Evolutionary conservation across 1,140 invertebrate species (phyloP).

Genomic region (Aricia agestis): DNA sequence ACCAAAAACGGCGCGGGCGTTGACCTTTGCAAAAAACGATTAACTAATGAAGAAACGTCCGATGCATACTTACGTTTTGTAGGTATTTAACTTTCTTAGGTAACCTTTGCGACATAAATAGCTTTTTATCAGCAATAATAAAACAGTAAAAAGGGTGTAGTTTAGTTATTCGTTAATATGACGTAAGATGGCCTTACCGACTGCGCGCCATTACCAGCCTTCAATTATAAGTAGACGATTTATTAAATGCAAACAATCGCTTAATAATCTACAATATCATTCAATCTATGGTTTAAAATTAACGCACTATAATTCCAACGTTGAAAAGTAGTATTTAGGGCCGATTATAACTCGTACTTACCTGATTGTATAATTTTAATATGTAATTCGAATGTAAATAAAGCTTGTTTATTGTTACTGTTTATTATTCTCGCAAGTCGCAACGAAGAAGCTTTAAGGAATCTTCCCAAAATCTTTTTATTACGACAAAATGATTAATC

Average conservation of each 20-base stretch:
- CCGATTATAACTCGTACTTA: no score
- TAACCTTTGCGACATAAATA: not conserved
- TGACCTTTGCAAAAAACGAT: not conserved
- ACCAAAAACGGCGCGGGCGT: not conserved
- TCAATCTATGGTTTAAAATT: not conserved
- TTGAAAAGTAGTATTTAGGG: not conserved
- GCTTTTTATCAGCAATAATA: not conserved
- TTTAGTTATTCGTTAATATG: not conserved
- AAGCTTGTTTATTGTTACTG: no score
- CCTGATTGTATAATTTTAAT: no score
- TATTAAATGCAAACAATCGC: not conserved
- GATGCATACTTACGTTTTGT: not conserved
- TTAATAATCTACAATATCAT: not conserved
- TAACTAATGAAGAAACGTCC: not conserved
- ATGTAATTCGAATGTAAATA: no score
- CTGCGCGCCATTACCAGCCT: not conserved
- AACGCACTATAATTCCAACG: not conserved
- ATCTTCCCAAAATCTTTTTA: no score
- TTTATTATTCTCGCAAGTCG: no score
- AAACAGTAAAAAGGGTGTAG: slow-evolving; percentile 5
- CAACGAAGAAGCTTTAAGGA: no score
- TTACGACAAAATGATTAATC: no score
- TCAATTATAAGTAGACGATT: not conserved
- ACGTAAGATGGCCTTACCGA: slow-evolving; percentile 1
- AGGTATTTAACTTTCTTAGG: not conserved